Base-by-base conservation (phyloP, 2,888 invertebrate genomes). In the Synergus umbraculus region DNA sequence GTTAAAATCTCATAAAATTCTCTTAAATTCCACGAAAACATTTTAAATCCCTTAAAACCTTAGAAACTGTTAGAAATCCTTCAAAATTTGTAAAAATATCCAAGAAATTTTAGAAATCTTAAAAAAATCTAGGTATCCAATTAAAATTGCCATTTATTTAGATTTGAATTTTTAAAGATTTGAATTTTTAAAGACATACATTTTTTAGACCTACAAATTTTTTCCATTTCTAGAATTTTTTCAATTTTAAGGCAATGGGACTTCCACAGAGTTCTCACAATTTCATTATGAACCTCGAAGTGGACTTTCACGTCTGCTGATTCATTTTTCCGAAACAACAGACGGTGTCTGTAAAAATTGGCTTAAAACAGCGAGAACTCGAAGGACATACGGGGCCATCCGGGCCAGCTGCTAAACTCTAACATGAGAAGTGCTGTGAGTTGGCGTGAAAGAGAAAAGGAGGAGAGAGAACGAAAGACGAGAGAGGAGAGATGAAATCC, bases 301-400 rank as follows among this genome's bases (percentile, higher is more conserved):
- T 46, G 12, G 46, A 46, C 12, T 18, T 80, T 66, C 43, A 41
- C 67, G 76, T 80, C 78, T 79, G 79, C 65, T 78, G 79, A 76
- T 64, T 65, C 64, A 67, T 63, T 79, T 80, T 79, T 78, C 67
- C 54, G 60, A 78, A 65, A 65, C 13, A 12, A 43, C 18, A 69
- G 58, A 13, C 60, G 79, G 58, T 78, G 76, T 65, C 46, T 41
- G 76, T 77, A 76, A 81, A 83, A 88, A 87, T 87, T 89, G 87
- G 82, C 86, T 86, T 87, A 86, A 89, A 87, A 89, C 87, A 87
- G 82, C 81, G 84, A 79, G 86, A 66, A 76, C 81, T 78, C 78
- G 81, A 88, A 86, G 82, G 84, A 83, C 83, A 81, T 78, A 82
- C 84, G 77, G 66, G 54, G 37, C 77, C 81, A 82, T 83, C 83